Evolutionary conservation across 2,797 vertebrate genomes (phyloP).

Genomic region (Pygocentrus nattereri): DNA sequence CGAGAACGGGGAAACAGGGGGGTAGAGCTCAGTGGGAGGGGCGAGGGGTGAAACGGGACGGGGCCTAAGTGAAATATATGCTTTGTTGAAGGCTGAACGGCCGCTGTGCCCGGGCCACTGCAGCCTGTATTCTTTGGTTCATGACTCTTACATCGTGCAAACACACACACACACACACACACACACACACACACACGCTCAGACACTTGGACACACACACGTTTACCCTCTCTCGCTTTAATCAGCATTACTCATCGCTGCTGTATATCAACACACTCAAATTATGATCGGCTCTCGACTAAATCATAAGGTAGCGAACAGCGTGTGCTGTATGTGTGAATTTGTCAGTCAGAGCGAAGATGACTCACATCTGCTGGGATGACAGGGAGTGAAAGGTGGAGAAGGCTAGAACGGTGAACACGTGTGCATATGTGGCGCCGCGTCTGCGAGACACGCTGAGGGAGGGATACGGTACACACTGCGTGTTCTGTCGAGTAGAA

Average conservation of each 20-base stretch:
- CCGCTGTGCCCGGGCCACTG: background rate
- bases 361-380: constrained; percentile 17
- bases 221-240: constrained; percentile 15
- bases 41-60: too few species aligned
- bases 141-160: background rate
- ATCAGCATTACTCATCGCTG: constrained; percentile 9
- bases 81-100: too few species aligned
- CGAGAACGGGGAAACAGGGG: too few species aligned
- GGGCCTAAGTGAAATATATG: too few species aligned
- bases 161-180: constrained; percentile 6
- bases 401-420: constrained; percentile 6
- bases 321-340: background rate
- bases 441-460: background rate
- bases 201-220: background rate
- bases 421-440: background rate
- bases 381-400: constrained; percentile 11
- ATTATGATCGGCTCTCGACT: constrained; percentile 10
- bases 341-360: background rate
- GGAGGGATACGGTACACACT: background rate
- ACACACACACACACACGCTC: background rate
- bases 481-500: background rate
- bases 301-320: constrained; percentile 23
- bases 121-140: background rate
- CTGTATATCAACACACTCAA: constrained; percentile 20
- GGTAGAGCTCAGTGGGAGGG: too few species aligned